Base-by-base conservation (phyloP, 2,888 invertebrate species). In the Rhagium mordax region DNA sequence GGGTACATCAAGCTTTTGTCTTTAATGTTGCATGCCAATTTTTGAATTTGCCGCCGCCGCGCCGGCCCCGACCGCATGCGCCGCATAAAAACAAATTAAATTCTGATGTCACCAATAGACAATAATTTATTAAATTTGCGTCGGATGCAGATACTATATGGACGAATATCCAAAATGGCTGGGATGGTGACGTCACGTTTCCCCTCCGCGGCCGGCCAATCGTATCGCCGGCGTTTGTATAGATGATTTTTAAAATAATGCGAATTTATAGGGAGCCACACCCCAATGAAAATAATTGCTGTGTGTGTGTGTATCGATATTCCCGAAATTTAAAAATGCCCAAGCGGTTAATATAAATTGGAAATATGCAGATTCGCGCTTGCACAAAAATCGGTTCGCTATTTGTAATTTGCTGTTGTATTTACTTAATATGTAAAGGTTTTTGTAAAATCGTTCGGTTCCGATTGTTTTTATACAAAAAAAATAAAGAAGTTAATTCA, bases 111-210 rank as follows among this genome's bases (percentile, higher is more conserved):
- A 70, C 66, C 68, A 71, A 69, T 72, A 64, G 75, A 76, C 73
- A 72, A 78, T 76, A 73, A 78, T 77, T 78, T 78, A 78, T 78
- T 76, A 75, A 75, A 72, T 74, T 72, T 77, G 71, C 71, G 74
- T 72, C 73, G 71, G 47, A 48, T 76, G 61, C 74, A 69, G 70
- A 72, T 68, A 68, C 68, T 77, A 72, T 75, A 77, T 79, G 76
- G 75, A 74, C 75, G 69, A 78, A 78, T 75, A 76, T 75, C 73
- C 79, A 80, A 80, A 78, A 80, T 80, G 80, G 80, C 80, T 70
- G 75, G 73, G 78, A 18, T 62, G 49, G 74, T 77, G 76, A 82
- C 81, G 81, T 81, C 76, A 81, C 76, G 51, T 65, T 68, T 47
- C 74, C 79, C 79, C 77, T 69, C 72, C 68, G 64, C 16, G 60